These are phyloP conservation scores for Leuciscus waleckii DNA, from an alignment of 2,797 vertebrate genomes.

Conservation along the genomic window DNA sequence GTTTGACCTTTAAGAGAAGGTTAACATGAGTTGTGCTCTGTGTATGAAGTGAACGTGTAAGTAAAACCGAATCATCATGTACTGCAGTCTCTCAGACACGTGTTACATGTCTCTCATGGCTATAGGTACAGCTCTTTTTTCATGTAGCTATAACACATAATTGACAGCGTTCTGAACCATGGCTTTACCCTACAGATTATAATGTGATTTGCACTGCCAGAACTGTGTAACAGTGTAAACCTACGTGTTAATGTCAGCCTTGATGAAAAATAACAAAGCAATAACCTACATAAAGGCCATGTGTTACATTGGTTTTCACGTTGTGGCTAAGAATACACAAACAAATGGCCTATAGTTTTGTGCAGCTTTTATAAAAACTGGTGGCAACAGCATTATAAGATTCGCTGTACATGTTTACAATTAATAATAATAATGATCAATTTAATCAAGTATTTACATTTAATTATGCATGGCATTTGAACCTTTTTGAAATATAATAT, in stretches of 20 bases:
- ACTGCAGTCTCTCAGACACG: background rate
- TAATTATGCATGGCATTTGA: background rate
- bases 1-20: constrained; percentile 27
- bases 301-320: background rate
- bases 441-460: background rate
- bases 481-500: background rate
- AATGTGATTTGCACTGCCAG: background rate
- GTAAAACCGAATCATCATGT: background rate
- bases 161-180: background rate
- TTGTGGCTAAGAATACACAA: background rate
- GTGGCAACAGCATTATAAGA: background rate
- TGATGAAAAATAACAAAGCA: background rate
- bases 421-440: background rate
- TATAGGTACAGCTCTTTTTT: background rate
- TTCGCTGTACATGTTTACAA: background rate
- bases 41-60: background rate
- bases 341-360: background rate
- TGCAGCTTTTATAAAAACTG: no score
- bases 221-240: background rate
- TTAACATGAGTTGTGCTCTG: background rate
- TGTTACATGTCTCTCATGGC: background rate
- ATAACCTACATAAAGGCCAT: background rate
- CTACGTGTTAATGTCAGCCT: background rate
- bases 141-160: background rate
- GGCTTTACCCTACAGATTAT: background rate